Conservation (phyloP, 1,140 invertebrate genomes). For the Metaphire vulgaris region DNA sequence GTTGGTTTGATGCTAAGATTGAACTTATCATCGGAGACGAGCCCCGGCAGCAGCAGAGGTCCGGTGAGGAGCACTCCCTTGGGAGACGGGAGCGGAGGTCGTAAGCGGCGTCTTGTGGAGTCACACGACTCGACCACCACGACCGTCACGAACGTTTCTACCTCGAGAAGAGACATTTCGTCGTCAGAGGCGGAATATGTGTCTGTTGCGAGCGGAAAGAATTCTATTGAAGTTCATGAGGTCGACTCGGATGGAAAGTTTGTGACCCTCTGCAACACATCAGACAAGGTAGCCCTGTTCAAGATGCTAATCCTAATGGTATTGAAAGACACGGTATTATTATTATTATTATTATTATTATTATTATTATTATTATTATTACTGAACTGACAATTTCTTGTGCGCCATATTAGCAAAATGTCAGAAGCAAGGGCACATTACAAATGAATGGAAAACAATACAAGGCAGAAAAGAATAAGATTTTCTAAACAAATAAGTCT, state of each 20-base stretch:
- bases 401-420: no score
- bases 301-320: not conserved
- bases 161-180: not conserved
- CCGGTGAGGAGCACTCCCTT: not conserved
- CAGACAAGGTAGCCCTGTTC: conserved; percentile 60
- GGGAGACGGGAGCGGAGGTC: conserved; percentile 8
- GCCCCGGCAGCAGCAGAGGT: not conserved
- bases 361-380: not conserved
- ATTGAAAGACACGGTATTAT: not conserved
- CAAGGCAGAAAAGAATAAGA: not conserved
- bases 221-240: conserved; percentile 80
- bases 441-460: not conserved
- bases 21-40: not conserved
- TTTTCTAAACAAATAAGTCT: no score
- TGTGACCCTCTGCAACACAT: conserved; percentile 79
- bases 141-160: not conserved
- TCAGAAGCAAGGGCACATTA: not conserved
- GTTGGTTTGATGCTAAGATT: no score
- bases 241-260: conserved; percentile 79
- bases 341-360: not conserved
- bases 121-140: not conserved
- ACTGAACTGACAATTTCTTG: no score
- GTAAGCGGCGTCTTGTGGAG: conserved; percentile 13
- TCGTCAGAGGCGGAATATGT: conserved; percentile 6
- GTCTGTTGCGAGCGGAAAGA: conserved; percentile 64